Evolutionary conservation across 2,888 invertebrate species (phyloP).

Genomic region (Venustoraphidia nigricollis): DNA sequence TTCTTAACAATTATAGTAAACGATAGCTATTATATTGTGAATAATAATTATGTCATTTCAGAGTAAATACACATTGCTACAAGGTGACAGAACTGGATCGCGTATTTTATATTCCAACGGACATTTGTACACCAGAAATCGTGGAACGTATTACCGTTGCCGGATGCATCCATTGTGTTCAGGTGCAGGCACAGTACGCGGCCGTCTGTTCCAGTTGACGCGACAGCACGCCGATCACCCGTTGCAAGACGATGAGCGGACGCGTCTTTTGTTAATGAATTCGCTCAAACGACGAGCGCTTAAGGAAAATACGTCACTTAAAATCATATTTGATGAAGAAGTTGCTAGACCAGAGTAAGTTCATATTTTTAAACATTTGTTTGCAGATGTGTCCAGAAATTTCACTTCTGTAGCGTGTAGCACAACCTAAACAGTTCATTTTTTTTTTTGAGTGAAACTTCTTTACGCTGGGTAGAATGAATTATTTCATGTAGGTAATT

Average conservation of each 20-base stretch:
- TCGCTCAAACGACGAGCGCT: neutral
- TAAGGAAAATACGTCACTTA: constrained; percentile 1
- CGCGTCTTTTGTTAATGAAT: constrained; percentile 1
- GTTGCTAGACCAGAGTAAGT: constrained; percentile 4
- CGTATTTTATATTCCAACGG: constrained; percentile 5
- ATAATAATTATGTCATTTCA: neutral
- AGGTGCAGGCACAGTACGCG: constrained; percentile 2
- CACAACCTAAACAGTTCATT: too few relatives aligned
- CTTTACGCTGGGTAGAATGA: too few relatives aligned
- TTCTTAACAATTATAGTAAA: too few relatives aligned
- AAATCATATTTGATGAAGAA: constrained; percentile 4
- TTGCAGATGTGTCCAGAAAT: too few relatives aligned
- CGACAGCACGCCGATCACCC: constrained; percentile 3
- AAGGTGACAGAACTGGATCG: constrained; percentile 4
- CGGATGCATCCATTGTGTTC: constrained; percentile 1
- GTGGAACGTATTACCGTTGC: constrained; percentile 3
- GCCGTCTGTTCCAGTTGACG: constrained; percentile 2
- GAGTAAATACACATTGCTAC: constrained; percentile 1
- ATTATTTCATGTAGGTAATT: too few relatives aligned
- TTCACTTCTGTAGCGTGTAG: too few relatives aligned
- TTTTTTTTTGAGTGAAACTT: too few relatives aligned
- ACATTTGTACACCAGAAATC: constrained; percentile 4
- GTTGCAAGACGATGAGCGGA: constrained; percentile 4
- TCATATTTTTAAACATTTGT: neutral
- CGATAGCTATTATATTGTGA: too few relatives aligned